Percentiles rank a stretch among this genome's conserved stretches.
Conservation (phyloP, 2,888 invertebrate species). For the Elaeidobius kamerunicus region DNA sequence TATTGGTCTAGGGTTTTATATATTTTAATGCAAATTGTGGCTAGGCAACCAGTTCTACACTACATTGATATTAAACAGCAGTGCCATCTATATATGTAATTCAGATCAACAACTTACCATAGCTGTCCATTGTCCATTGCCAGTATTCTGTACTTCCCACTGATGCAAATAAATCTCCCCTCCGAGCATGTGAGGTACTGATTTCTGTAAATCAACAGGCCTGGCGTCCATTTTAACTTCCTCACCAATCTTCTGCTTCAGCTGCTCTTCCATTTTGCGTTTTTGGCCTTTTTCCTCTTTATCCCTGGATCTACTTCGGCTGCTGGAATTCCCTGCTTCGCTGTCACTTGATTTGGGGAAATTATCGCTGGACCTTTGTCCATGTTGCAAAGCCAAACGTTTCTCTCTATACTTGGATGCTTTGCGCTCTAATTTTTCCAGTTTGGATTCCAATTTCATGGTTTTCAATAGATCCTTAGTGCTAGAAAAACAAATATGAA, state of each 20-base stretch:
- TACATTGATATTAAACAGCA: too few relatives aligned
- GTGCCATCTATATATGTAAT: too few relatives aligned
- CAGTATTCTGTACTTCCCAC: slow-evolving; percentile 49
- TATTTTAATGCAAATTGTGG: too few relatives aligned
- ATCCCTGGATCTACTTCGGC: slow-evolving; percentile 23
- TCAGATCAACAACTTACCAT: slow-evolving; percentile 38
- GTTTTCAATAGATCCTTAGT: slow-evolving; percentile 35
- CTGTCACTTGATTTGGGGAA: slow-evolving; percentile 25
- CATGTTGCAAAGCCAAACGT: slow-evolving; percentile 40
- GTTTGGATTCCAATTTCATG: slow-evolving; percentile 44
- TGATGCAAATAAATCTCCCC: slow-evolving; percentile 47
- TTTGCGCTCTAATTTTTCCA: slow-evolving; percentile 49
- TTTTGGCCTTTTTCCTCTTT: slow-evolving; percentile 1
- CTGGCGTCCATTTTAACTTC: slow-evolving; percentile 34
- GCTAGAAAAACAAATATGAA: slow-evolving; percentile 14
- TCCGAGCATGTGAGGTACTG: slow-evolving; percentile 41
- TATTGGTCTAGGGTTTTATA: too few relatives aligned
- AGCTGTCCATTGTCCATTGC: slow-evolving; percentile 45
- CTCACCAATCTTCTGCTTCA: slow-evolving; percentile 3
- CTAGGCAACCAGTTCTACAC: too few relatives aligned
- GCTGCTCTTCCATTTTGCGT: background rate
- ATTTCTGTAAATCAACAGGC: slow-evolving; percentile 31
- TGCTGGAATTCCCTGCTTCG: slow-evolving; percentile 33
- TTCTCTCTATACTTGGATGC: slow-evolving; percentile 48
- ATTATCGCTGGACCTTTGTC: slow-evolving; percentile 32